These are phyloP conservation scores for Nannospalax galili DNA, from an alignment of 2,113 vertebrate genomes.

Conservation along the genomic window DNA sequence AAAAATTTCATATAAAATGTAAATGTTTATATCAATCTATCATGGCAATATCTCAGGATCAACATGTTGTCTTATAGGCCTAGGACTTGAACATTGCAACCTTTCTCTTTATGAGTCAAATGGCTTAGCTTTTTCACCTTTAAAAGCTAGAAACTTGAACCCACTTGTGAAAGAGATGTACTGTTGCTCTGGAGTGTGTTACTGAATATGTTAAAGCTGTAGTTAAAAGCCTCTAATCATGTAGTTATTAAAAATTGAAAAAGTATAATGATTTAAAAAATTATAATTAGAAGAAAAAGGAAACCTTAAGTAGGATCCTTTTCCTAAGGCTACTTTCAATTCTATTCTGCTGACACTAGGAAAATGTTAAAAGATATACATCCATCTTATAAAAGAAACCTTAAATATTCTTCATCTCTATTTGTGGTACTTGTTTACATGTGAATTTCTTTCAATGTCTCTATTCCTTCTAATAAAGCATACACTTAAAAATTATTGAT, in stretches of 20 bases:
- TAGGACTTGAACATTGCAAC: not conserved
- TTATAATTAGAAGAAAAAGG: no score
- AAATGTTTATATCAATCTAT: not conserved
- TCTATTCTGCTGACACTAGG: constrained; percentile 8
- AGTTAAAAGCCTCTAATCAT: no score
- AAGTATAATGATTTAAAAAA: no score
- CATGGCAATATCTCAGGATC: not conserved
- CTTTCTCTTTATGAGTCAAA: not conserved
- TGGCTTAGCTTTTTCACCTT: not conserved
- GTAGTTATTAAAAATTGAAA: no score
- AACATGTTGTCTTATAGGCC: rapidly evolving
- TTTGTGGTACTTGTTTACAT: not conserved
- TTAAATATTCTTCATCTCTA: constrained; percentile 6
- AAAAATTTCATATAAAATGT: not conserved
- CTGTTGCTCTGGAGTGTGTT: no score
- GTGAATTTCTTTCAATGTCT: not conserved
- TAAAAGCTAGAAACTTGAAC: constrained; percentile 33
- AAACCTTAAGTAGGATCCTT: not conserved
- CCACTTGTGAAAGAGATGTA: no score
- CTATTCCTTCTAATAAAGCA: not conserved
- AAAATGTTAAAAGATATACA: not conserved
- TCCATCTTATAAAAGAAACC: not conserved
- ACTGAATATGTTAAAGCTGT: no score
- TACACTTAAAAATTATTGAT: not conserved
- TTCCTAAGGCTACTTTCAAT: not conserved